phyloP scores from a whole-genome alignment of 2,888 invertebrate species.

The Anthophora plumipes region DNA sequence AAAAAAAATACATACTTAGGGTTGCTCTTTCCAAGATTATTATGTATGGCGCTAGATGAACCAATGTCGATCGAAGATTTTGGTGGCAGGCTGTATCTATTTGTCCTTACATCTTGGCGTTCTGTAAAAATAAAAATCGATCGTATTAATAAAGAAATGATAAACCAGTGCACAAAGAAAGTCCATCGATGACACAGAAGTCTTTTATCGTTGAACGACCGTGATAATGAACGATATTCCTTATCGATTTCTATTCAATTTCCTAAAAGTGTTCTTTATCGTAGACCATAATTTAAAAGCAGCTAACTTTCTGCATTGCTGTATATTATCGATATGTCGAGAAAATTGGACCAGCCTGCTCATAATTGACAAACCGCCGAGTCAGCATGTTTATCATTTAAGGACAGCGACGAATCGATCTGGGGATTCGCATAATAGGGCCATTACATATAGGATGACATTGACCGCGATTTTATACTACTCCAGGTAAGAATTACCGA shows the following conservation, averaged over 20 bases:
- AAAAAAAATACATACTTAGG: constrained; percentile 59
- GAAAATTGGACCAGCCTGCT: constrained; percentile 33
- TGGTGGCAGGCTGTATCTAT: constrained; percentile 75
- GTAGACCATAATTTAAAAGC: neutral
- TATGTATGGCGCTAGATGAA: constrained; percentile 64
- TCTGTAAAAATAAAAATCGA: constrained; percentile 69
- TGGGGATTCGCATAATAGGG: constrained; percentile 45
- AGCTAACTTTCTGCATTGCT: constrained; percentile 18
- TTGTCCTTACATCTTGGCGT: constrained; percentile 73
- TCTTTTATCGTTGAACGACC: neutral
- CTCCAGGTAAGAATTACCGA: constrained; percentile 62
- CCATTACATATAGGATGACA: constrained; percentile 65
- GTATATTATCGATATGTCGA: neutral
- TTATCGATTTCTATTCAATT: neutral
- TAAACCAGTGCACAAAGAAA: no score
- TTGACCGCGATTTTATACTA: constrained; percentile 77
- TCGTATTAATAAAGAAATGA: no score
- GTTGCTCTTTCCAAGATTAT: constrained; percentile 69
- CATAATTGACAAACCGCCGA: constrained; percentile 40
- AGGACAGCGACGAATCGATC: constrained; percentile 57
- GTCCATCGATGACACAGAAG: neutral
- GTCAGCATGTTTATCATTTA: constrained; percentile 36
- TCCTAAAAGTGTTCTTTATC: no score
- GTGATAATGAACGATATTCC: neutral
- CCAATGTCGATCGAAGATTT: constrained; percentile 68